Percentiles rank a stretch among this genome's conserved stretches.
Evolutionary conservation across 2,113 vertebrate genomes (phyloP).

Genomic region (Lycaon pictus): DNA sequence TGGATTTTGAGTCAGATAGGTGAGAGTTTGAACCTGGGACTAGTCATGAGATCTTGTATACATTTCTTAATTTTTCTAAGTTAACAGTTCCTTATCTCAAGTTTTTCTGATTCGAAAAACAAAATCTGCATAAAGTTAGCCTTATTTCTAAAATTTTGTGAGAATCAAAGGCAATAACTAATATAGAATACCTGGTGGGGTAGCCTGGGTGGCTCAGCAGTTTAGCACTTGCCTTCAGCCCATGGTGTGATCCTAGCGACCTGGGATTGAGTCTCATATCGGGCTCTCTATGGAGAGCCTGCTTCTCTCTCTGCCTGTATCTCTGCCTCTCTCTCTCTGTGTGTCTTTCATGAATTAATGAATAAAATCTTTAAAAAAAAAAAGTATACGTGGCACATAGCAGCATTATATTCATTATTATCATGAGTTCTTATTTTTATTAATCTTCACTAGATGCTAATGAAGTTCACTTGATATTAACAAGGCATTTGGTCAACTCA

Average conservation of each 20-base stretch:
- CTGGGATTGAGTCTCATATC: too few species aligned
- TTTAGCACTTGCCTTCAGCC: too few species aligned
- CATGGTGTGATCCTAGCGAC: too few species aligned
- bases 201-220: too few species aligned
- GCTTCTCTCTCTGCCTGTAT: too few species aligned
- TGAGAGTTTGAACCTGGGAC: background rate
- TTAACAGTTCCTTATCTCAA: background rate
- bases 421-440: background rate
- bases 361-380: too few species aligned
- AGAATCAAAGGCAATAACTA: background rate
- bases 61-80: background rate
- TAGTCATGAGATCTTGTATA: background rate
- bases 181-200: background rate
- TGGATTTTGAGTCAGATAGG: background rate
- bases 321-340: too few species aligned
- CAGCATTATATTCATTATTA: background rate
- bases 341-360: too few species aligned
- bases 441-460: background rate
- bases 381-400: background rate
- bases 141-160: background rate
- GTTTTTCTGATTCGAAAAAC: background rate
- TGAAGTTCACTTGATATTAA: background rate
- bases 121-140: background rate
- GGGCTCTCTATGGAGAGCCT: too few species aligned
- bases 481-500: background rate